A percentile compares a stretch with the other conserved stretches of the same genome.
Conservation (phyloP, 2,797 vertebrate genomes). For the Emys orbicularis region DNA sequence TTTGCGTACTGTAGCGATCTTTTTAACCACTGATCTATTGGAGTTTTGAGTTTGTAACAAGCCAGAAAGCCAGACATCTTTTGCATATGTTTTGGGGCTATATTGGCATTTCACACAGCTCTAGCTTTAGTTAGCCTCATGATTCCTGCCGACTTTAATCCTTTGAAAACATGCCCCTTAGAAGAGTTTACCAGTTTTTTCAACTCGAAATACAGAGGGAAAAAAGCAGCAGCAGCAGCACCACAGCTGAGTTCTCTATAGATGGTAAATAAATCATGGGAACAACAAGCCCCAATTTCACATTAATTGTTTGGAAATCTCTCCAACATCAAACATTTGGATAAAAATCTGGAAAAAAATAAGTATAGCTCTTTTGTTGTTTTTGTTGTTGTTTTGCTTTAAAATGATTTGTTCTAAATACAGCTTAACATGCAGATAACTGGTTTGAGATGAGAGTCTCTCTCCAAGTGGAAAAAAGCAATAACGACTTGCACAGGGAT, state of each 20-base stretch:
- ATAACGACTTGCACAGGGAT: slow-evolving; percentile 48
- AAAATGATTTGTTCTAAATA: slow-evolving; percentile 84
- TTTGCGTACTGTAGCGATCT: neutral
- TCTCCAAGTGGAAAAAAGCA: slow-evolving; percentile 66
- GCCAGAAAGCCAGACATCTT: neutral
- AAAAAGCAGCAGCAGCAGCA: slow-evolving; percentile 45
- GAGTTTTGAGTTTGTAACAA: neutral
- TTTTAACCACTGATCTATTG: neutral
- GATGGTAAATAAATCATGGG: slow-evolving; percentile 81
- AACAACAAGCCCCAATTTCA: slow-evolving; percentile 81
- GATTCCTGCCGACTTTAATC: slow-evolving; percentile 18
- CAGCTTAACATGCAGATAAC: slow-evolving; percentile 84
- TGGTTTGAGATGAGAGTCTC: slow-evolving; percentile 80
- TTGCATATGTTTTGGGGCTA: neutral
- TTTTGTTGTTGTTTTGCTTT: slow-evolving; percentile 80
- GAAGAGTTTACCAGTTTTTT: slow-evolving; percentile 59
- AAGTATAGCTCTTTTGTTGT: slow-evolving; percentile 79
- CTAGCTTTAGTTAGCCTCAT: slow-evolving; percentile 4
- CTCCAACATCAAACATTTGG: slow-evolving; percentile 83
- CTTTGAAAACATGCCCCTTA: slow-evolving; percentile 1
- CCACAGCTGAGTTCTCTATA: slow-evolving; percentile 81
- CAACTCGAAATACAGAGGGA: slow-evolving; percentile 46
- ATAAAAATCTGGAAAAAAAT: slow-evolving; percentile 80
- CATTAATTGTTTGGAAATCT: slow-evolving; percentile 84
- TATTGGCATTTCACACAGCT: neutral